Evolutionary conservation across 2,797 vertebrate species (phyloP), one percentile per base, ranked within the genome.

Genomic region (Bovichtus variegatus): DNA sequence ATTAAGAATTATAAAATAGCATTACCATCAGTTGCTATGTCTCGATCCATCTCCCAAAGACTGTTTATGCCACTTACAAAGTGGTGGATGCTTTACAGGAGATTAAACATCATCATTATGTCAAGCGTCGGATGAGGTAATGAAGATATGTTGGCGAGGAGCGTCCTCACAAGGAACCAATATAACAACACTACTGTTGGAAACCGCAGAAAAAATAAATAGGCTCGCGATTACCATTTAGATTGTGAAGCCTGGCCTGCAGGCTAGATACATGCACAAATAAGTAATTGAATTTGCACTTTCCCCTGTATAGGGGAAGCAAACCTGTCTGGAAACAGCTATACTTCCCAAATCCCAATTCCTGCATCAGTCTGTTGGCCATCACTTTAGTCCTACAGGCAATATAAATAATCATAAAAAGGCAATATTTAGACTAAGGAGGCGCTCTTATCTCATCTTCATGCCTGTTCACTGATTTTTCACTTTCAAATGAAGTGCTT

Each of bases 231-330:
- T 93, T 92, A 91, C 87, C 88, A 92, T 94, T 94, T 94, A 93
- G 90, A 94, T 91, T 93, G 86, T 90, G 89, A 80, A 59, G 73
- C 76, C 79, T 62, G 80, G 83, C 89, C 83, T 84, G 78, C 75
- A 78, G 87, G 80, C 73, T 65, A 66, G 73, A 87, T 82, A 83
- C 82, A 91, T 91, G 75, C 85, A 91, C 85, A 93, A 91, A 90
- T 90, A 91, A 92, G 89, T 92, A 91, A 94, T 89, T 91, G 86
- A 91, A 93, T 91, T 89, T 91, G 76, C 85, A 83, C 87, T 86
- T 82, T 80, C 55, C 41, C 38, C 70, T 76, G 58, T 80, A 81
- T 57, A 67, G 66, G 69, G 82, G 85, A 73, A 46, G 68, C 46
- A 76, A 83, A 81, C 71, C 76, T 87, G 66, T 73, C 21, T 73